Evolutionary conservation across 1,140 invertebrate genomes (phyloP).

Genomic region (Triops cancriformis): DNA sequence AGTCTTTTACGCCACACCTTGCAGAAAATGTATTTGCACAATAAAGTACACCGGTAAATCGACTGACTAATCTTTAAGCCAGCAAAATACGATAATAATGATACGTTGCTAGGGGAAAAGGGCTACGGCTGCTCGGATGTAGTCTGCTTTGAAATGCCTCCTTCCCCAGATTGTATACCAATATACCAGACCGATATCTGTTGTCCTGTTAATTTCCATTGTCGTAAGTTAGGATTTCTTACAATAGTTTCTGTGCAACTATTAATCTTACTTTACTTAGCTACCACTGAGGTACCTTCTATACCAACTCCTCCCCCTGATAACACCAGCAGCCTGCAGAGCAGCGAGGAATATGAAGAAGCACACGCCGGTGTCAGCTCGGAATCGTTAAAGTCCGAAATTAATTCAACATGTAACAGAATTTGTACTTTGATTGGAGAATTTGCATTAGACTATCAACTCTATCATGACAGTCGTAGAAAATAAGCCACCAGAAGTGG

Average conservation of each 20-base stretch:
- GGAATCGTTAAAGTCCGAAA: too few species aligned
- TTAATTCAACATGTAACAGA: too few species aligned
- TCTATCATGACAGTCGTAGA: background rate
- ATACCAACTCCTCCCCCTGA: too few species aligned
- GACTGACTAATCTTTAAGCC: too few species aligned
- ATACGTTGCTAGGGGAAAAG: background rate
- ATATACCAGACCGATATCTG: constrained; percentile 15
- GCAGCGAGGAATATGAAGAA: too few species aligned
- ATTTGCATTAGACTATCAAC: background rate
- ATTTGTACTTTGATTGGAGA: background rate
- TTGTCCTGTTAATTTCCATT: constrained; percentile 24
- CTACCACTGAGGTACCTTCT: background rate
- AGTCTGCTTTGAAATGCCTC: constrained; percentile 6
- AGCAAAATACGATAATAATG: background rate
- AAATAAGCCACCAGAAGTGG: constrained; percentile 37
- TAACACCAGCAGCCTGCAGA: too few species aligned
- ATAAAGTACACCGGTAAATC: constrained; percentile 16
- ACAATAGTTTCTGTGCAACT: background rate
- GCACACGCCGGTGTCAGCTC: too few species aligned
- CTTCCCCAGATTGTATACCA: constrained; percentile 23
- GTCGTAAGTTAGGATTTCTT: constrained; percentile 12
- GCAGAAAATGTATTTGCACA: constrained; percentile 24
- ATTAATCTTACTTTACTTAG: background rate
- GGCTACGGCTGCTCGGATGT: constrained; percentile 19
- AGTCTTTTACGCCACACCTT: background rate